Conservation (phyloP, 23 tunicate species). For the Botrylloides violaceus region DNA sequence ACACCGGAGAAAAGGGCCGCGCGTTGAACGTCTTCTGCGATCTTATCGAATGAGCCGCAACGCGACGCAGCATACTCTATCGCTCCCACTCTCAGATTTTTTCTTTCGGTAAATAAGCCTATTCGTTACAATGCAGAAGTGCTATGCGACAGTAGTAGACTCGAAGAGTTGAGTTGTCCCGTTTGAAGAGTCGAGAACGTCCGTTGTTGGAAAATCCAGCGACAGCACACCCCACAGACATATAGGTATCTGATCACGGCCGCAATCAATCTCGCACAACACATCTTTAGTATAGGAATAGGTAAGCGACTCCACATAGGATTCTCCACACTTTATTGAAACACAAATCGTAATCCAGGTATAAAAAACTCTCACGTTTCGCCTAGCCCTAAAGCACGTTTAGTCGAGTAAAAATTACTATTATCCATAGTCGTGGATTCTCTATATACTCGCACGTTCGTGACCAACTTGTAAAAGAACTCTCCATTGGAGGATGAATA, state of each 20-base stretch:
- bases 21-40: neutral
- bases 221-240: too few relatives aligned
- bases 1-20: slow-evolving; percentile 9
- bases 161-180: too few relatives aligned
- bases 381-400: slow-evolving; percentile 25
- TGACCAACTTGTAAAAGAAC: neutral
- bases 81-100: too few relatives aligned
- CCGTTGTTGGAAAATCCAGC: too few relatives aligned
- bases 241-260: too few relatives aligned
- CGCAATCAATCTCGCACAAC: neutral
- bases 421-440: neutral
- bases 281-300: too few relatives aligned
- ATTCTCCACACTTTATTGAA: slow-evolving; percentile 15
- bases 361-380: slow-evolving; percentile 19
- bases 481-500: neutral
- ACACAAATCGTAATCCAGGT: slow-evolving; percentile 16
- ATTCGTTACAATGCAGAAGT: too few relatives aligned
- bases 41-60: neutral
- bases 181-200: too few relatives aligned
- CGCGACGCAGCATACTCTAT: too few relatives aligned
- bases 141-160: too few relatives aligned
- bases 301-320: slow-evolving; percentile 14
- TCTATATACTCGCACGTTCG: neutral
- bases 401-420: slow-evolving; percentile 6
- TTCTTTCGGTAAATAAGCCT: too few relatives aligned